Conservation (phyloP, 1,140 invertebrate genomes). For the Vollenhovia emeryi region DNA sequence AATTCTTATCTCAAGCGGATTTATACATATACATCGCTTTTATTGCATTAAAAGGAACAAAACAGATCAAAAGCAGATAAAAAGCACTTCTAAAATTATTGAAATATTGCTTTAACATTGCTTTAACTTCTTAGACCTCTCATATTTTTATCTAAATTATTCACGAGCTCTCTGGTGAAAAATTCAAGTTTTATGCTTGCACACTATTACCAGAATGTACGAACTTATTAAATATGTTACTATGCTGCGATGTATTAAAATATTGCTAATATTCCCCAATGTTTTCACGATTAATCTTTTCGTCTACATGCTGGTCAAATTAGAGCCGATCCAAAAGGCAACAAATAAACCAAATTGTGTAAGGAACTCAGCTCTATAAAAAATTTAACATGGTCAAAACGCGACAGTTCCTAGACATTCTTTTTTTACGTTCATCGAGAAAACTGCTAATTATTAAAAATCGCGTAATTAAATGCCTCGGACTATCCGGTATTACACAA, state of each 20-base stretch:
- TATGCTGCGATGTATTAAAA: neutral
- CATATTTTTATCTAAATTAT: neutral
- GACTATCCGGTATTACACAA: neutral
- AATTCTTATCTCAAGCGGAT: neutral
- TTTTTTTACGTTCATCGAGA: slow-evolving; percentile 25
- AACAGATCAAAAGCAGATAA: neutral
- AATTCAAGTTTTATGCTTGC: neutral
- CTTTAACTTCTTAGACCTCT: neutral
- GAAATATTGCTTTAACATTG: neutral
- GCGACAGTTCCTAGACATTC: neutral
- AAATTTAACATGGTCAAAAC: too few relatives aligned
- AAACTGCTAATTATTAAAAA: slow-evolving; percentile 16
- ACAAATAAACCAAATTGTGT: neutral
- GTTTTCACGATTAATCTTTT: neutral
- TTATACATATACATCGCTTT: neutral
- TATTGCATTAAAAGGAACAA: neutral
- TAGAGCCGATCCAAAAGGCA: neutral
- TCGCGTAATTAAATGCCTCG: neutral
- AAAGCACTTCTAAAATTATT: neutral
- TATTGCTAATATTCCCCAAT: neutral
- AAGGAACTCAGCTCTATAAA: neutral
- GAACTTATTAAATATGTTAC: neutral
- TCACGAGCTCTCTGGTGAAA: neutral
- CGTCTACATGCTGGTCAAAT: neutral
- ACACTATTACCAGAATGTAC: neutral